These are phyloP conservation scores for Aradophagus sp. DNA, from an alignment of 1,140 invertebrate species.

Conservation along the genomic window DNA sequence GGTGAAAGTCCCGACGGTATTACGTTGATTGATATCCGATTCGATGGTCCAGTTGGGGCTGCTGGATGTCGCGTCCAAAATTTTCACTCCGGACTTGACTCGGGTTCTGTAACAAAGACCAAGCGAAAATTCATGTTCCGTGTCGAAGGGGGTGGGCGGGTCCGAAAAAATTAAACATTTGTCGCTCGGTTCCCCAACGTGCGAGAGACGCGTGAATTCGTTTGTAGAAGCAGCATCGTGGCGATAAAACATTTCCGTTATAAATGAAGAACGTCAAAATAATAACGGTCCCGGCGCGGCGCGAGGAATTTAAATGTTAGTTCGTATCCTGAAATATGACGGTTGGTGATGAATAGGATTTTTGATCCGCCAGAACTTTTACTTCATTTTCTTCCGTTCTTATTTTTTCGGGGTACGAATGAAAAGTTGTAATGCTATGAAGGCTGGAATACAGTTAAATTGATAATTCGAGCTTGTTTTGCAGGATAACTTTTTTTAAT, in stretches of 20 bases:
- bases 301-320: slow-evolving; percentile 35
- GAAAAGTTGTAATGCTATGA: background rate
- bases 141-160: too few species aligned
- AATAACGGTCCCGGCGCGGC: slow-evolving; percentile 35
- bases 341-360: slow-evolving; percentile 22
- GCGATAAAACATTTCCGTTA: slow-evolving; percentile 38
- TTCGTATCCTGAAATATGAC: slow-evolving; percentile 38
- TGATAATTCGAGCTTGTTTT: too few species aligned
- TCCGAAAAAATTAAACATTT: slow-evolving; percentile 24
- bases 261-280: slow-evolving; percentile 41
- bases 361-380: slow-evolving; percentile 9
- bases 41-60: slow-evolving; percentile 88
- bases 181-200: too few species aligned
- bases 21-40: slow-evolving; percentile 87
- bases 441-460: too few species aligned
- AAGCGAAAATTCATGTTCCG: slow-evolving; percentile 2
- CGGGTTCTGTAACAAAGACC: slow-evolving; percentile 81
- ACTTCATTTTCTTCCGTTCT: too few species aligned
- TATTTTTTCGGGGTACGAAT: background rate
- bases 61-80: slow-evolving; percentile 86
- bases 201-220: slow-evolving; percentile 24
- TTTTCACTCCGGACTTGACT: slow-evolving; percentile 88
- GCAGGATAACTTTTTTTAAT: too few species aligned
- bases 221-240: slow-evolving; percentile 7
- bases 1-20: slow-evolving; percentile 89